Evolutionary conservation across 2,888 invertebrate species (phyloP), one percentile per base, ranked within the genome.

Genomic region (Nomada hirtipes): DNA sequence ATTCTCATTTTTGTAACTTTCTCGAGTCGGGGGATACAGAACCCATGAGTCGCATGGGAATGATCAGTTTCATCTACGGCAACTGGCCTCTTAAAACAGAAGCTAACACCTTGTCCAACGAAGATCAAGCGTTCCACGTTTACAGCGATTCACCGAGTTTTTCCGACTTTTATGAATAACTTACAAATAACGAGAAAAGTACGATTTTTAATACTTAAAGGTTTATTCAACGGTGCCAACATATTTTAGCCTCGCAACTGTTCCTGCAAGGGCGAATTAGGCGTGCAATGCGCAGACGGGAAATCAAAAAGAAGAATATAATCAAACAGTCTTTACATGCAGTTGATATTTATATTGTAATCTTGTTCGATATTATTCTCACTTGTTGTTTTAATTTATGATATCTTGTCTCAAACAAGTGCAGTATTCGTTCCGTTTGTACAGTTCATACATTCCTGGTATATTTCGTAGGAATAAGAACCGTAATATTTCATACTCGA

Each of bases 1-100:
- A 84, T 75, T 59, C 20, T 36, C 44, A 64, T 71, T 69, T 63
- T 69, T 68, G 10, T 71, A 68, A 65, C 47, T 83, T 20, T 88
- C 65, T 85, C 72, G 70, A 91, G 91, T 86, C 87, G 83, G 72
- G 77, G 64, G 89, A 88, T 52, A 82, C 86, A 69, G 79, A 79
- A 78, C 87, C 86, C 71, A 81, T 82, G 74, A 82, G 81, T 69
- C 86, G 86, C 63, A 86, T 74, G 79, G 89, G 85, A 61, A 79
- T 86, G 42, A 88, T 90, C 57, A 88, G 85, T 76, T 89, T 87
- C 72, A 87, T 92, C 76, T 90, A 89, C 79, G 89, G 88, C 61
- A 89, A 78, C 47, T 73, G 85, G 71, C 75, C 83, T 47, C 78
- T 79, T 63, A 70, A 71, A 44, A 69, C 68, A 52, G 86, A 75